These are phyloP conservation scores for Peromyscus aztecus DNA, from an alignment of 2,797 vertebrate species.

Conservation along the genomic window DNA sequence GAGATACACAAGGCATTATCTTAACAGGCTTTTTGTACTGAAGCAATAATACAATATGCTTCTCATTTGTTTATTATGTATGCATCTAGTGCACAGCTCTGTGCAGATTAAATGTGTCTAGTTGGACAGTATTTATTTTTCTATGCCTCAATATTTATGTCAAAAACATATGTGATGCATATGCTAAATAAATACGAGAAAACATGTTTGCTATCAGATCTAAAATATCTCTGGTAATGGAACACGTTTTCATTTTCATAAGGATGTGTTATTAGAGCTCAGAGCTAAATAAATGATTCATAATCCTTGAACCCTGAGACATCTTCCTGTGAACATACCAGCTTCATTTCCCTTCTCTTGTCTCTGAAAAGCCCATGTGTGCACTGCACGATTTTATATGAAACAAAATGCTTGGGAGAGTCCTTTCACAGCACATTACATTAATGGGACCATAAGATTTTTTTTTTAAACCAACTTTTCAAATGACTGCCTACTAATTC, in stretches of 20 bases:
- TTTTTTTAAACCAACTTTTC: slow-evolving; percentile 71
- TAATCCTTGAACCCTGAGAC: slow-evolving; percentile 52
- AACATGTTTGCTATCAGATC: slow-evolving; percentile 63
- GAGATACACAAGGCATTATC: background rate
- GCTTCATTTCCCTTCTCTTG: slow-evolving; percentile 39
- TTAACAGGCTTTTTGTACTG: background rate
- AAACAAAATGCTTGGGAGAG: slow-evolving; percentile 61
- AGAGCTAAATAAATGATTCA: slow-evolving; percentile 69
- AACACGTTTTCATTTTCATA: slow-evolving; percentile 66
- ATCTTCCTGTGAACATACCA: slow-evolving; percentile 47
- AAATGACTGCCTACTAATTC: slow-evolving; percentile 72
- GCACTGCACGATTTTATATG: background rate
- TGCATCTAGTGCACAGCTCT: background rate
- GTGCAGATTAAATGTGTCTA: slow-evolving; percentile 53
- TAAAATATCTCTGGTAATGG: slow-evolving; percentile 62
- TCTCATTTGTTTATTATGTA: slow-evolving; percentile 38
- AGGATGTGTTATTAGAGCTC: slow-evolving; percentile 56
- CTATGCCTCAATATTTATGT: slow-evolving; percentile 64
- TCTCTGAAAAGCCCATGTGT: slow-evolving; percentile 28
- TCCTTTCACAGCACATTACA: slow-evolving; percentile 46
- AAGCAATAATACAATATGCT: background rate
- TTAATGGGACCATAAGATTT: slow-evolving; percentile 54
- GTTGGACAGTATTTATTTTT: slow-evolving; percentile 67
- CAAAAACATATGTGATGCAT: slow-evolving; percentile 66
- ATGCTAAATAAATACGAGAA: slow-evolving; percentile 70